Base-by-base conservation (phyloP, 1,140 invertebrate genomes). In the Tribolium madens region DNA sequence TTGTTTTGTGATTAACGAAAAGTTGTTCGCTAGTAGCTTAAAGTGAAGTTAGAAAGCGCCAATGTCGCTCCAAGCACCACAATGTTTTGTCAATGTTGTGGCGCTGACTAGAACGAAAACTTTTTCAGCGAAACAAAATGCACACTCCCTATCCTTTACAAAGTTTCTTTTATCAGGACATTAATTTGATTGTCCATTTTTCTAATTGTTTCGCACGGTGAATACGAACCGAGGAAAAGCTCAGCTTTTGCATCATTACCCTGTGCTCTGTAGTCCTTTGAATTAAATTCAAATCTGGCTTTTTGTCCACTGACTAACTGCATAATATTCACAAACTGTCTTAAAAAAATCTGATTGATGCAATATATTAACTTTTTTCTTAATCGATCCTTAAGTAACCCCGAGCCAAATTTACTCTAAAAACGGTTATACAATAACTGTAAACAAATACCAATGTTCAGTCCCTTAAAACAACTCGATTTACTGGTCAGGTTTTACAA, bases 21-120 rank as follows among this genome's bases (percentile, higher is more conserved):
- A 64, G 57, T 33, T 64, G 26, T n/a, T n/a, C 18, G 18, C 26
- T 26, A 17, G 14, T 17, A 60, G 57, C 26, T 64, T 31, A 64
- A 64, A 64, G 57, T 64, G 57, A 33, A 64, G 57, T 64, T 64
- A 64, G 21, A 14, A 64, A 64, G 26, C 36, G 2, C 9, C n/a
- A n/a, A 4, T 42, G 36, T 42, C 26, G 26, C 53, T 60, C 21
- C n/a, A 21, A 60, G 53, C 53, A 21, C 17, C 53, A 64, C 26
- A 64, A 64, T 64, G 36, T 26, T 57, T 57, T 57, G 52, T 57
- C 52, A 21, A 9, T 21, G 52, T 57, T 64, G 57, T 14, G 57
- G 57, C 57, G 57, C n/a, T 26, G 21, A 33, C 12, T 33, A 12
- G 57, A 0, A 10, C 17, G 52, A 21, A 10, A 60, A 64, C 21